Evolutionary conservation across 2,888 invertebrate genomes (phyloP), one percentile per base, ranked within the genome.

Genomic region (Agriopis marginaria): DNA sequence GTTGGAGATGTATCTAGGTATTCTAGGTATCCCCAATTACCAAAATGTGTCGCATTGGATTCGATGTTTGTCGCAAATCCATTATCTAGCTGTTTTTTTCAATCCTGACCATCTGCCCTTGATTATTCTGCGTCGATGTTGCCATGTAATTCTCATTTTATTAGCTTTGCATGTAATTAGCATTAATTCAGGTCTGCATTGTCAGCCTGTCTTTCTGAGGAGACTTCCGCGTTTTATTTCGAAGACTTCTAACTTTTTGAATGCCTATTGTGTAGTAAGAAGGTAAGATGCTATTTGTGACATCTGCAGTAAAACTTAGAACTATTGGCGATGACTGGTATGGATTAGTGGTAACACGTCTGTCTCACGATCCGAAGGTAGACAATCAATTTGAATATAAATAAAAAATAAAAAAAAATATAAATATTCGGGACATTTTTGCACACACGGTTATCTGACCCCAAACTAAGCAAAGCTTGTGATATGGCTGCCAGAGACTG

Each of bases 91-190:
- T 56, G 40, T 11, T 44, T 59, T 6, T 23, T 23, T 45, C 3
- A 7, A 49, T 40, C 40, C 14, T 49, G 10, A 39, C 11, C 14
- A 60, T 50, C 60, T 60, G 39, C 9, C 11, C 10, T 1, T 58
- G 0, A 14, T 50, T 53, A n/a, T 53, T 53, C 53, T 51, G 53
- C 44, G 8, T 12, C 44, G 5, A 40, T 62, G 61, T 62, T 69
- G 69, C 62, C 70, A 70, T 66, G 55, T 67, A 71, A 71, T 71
- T 51, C 32, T 66, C 66, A n/a, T 68, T 74, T 68, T 72, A 70
- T 74, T 72, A 68, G 63, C 50, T 72, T 50, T 68, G 58, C 71
- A 71, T 71, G 14, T 66, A 68, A 73, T 75, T 70, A 71, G 61
- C 73, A 75, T 75, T 50, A 68, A 68, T 70, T 70, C 63, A 66